Conservation (phyloP, 2,888 invertebrate species). For the Bimastos eiseni region DNA sequence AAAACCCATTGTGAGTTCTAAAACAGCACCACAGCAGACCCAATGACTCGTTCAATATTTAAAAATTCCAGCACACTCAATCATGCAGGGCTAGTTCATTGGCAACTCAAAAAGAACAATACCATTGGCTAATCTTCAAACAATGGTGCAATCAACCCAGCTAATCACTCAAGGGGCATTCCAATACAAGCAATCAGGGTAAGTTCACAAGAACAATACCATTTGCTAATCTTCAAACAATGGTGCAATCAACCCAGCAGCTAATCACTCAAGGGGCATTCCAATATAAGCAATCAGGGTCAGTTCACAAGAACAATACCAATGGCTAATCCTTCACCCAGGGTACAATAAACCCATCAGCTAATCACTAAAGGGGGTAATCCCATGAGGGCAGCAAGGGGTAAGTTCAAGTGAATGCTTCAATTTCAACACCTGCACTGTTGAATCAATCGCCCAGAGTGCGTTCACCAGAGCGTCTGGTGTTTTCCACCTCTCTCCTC, state of each 20-base stretch:
- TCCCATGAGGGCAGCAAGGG: neutral
- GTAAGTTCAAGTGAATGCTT: neutral
- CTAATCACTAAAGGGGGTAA: neutral
- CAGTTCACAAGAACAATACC: neutral
- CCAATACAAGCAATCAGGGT: neutral
- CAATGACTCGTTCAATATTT: neutral
- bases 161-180: neutral
- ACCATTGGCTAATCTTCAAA: neutral
- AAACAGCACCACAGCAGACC: too few species aligned
- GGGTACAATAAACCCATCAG: neutral
- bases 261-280: neutral
- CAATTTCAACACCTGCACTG: neutral
- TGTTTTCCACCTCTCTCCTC: constrained; percentile 71
- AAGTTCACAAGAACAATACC: neutral
- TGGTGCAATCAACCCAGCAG: neutral
- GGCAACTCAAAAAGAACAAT: neutral
- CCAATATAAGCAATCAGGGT: too few species aligned
- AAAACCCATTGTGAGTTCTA: neutral
- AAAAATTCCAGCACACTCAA: neutral
- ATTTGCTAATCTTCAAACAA: neutral
- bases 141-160: neutral
- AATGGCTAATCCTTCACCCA: neutral
- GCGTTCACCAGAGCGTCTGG: constrained; percentile 63
- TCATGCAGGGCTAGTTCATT: neutral
- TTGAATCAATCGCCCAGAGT: neutral